Base-by-base conservation (phyloP, 2,888 invertebrate species). In the Leucophora obtusa region DNA sequence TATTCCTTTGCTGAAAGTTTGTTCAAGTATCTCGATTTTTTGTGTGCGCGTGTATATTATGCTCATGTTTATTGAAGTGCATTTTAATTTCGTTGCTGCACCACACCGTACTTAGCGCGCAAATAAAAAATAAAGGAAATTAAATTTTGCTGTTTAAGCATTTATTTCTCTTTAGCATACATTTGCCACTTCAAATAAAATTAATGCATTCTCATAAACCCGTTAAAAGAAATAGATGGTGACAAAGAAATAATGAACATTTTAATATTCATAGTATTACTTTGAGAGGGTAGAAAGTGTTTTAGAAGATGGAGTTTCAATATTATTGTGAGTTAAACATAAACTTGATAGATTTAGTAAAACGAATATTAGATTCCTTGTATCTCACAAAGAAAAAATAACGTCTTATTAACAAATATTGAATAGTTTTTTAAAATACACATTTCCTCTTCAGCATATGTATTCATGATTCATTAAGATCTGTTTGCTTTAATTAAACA, bases 131-230 rank as follows among this genome's bases (percentile, higher is more conserved):
- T 47, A 54, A 54, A 15, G 51, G 70, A 71, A 65, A 71, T 77
- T 76, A 59, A 77, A 71, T 70, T 69, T 71, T 77, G 65, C 71
- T 77, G 77, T 60, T 66, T 71, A 60, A 71, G 71, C 71, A 71
- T 53, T 71, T 66, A 51, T 74, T 65, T 33, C 51, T 66, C 47
- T 69, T 69, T 59, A 28, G 11, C 28, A 51, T 47, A 50, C 24
- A 59, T 35, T 75, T 70, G 58, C 53, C 76, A 66, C 77, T 78
- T 78, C 62, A 78, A 78, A 72, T 72, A 38, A 72, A 77, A 78
- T 78, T 78, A 77, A 77, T 77, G 77, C 66, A 72, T 72, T 54
- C 35, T 70, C 69, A 76, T 35, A 71, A 66, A 66, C 66, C 53
- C 53, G 69, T 58, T 66, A 65, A 65, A 60, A 65, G 65, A 15